A percentile compares a stretch with the other conserved stretches of the same genome.
These are phyloP conservation scores for Anguilla obscura DNA, from an alignment of 2,797 vertebrate species.

Conservation along the genomic window DNA sequence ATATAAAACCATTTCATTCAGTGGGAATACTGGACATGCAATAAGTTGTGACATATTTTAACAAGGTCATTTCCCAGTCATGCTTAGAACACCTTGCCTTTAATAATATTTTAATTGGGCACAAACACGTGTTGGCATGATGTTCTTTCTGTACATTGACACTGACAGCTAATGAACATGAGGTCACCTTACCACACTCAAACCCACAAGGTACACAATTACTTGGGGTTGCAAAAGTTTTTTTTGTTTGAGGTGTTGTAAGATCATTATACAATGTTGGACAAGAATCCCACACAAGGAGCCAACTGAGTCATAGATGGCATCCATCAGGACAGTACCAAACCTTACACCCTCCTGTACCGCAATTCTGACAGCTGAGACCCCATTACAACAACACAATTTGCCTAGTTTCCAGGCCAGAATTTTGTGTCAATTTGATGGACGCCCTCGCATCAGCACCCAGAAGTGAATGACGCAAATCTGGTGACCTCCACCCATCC, in stretches of 20 bases:
- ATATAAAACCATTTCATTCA: neutral
- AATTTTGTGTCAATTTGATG: neutral
- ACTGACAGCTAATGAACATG: neutral
- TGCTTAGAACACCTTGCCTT: neutral
- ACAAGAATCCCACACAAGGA: neutral
- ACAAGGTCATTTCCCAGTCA: neutral
- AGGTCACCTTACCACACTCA: neutral
- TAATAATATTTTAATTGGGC: neutral
- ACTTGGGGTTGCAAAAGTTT: neutral
- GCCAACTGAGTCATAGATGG: neutral
- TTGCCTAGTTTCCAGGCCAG: neutral
- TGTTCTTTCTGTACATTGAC: neutral
- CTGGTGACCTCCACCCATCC: neutral
- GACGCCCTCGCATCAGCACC: neutral
- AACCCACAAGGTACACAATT: neutral
- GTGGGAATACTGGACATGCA: neutral
- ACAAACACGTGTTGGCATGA: neutral
- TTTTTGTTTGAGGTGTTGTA: neutral
- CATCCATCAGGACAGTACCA: neutral
- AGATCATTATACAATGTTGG: neutral
- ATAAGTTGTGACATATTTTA: neutral
- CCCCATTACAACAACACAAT: constrained; percentile 14
- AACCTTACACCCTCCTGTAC: neutral
- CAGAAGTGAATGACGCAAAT: neutral
- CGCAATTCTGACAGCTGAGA: neutral